Percentiles rank a stretch among this genome's conserved stretches.
phyloP scores from a whole-genome alignment of 2,797 vertebrate species.

The Pyrocephalus nanus region DNA sequence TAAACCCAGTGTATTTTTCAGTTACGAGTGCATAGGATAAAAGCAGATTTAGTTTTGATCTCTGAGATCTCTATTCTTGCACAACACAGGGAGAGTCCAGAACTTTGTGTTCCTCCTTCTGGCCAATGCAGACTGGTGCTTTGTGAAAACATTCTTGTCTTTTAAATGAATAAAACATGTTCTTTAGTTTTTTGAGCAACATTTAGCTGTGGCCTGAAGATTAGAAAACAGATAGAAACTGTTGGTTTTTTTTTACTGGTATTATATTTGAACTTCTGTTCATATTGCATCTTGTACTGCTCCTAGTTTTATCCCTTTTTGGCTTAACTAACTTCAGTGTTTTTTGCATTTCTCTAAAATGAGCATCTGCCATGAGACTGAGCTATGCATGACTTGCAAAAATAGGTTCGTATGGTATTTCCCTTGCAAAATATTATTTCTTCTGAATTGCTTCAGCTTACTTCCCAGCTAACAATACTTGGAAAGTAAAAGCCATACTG shows the following conservation, averaged over 20 bases:
- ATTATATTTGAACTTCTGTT: neutral
- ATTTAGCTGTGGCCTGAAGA: neutral
- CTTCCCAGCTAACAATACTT: neutral
- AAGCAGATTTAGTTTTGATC: neutral
- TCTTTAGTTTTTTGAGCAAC: slow-evolving; percentile 18
- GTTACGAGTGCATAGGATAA: neutral
- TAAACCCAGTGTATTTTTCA: neutral
- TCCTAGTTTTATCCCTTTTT: neutral
- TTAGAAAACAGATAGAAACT: neutral
- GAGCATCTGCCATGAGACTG: neutral
- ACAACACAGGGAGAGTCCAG: neutral
- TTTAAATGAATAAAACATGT: neutral
- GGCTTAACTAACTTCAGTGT: neutral
- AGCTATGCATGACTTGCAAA: neutral
- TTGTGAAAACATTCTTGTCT: neutral
- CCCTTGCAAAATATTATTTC: neutral
- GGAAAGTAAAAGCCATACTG: neutral
- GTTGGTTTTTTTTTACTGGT: neutral
- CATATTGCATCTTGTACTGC: neutral
- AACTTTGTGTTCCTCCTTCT: neutral
- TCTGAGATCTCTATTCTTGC: neutral
- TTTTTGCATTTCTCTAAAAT: neutral
- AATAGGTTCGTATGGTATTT: neutral
- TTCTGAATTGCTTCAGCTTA: neutral
- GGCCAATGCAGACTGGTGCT: neutral